Conservation (phyloP, 2,888 invertebrate genomes). For the Parapristionchus giblindavisi region DNA sequence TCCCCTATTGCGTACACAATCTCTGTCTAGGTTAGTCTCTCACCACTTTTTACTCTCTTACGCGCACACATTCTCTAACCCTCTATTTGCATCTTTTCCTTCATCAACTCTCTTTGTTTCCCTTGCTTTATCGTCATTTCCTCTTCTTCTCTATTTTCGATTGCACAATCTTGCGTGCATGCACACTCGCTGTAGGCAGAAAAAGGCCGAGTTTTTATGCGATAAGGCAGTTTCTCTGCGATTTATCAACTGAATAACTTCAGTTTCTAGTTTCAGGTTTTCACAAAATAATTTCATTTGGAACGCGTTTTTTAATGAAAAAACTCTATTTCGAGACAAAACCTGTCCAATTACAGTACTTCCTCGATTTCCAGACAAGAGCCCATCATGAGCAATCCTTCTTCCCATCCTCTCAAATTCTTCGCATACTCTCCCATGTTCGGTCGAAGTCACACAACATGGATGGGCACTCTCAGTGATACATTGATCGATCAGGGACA, state of each 20-base stretch:
- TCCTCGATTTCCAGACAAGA: too few species aligned
- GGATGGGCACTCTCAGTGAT: constrained; percentile 17
- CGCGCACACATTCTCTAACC: neutral
- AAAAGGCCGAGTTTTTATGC: too few species aligned
- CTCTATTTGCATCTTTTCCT: neutral
- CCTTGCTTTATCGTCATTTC: neutral
- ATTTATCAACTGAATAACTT: too few species aligned
- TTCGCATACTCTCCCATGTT: constrained; percentile 30
- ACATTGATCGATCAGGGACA: constrained; percentile 12
- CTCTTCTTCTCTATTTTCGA: neutral
- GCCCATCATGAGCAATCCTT: neutral
- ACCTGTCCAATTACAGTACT: neutral
- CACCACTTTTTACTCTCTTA: neutral
- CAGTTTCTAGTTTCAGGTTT: neutral
- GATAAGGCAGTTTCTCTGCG: too few species aligned
- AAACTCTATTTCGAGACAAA: neutral
- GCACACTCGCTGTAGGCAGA: neutral
- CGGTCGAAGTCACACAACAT: constrained; percentile 13
- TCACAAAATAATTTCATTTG: neutral
- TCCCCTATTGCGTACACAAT: neutral
- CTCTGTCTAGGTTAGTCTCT: neutral
- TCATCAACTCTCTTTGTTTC: neutral
- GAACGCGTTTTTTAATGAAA: neutral
- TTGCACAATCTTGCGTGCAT: constrained; percentile 31
- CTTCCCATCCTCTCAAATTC: constrained; percentile 16